These are phyloP conservation scores for Alces alces DNA, from an alignment of 2,113 vertebrate genomes.

Conservation along the genomic window DNA sequence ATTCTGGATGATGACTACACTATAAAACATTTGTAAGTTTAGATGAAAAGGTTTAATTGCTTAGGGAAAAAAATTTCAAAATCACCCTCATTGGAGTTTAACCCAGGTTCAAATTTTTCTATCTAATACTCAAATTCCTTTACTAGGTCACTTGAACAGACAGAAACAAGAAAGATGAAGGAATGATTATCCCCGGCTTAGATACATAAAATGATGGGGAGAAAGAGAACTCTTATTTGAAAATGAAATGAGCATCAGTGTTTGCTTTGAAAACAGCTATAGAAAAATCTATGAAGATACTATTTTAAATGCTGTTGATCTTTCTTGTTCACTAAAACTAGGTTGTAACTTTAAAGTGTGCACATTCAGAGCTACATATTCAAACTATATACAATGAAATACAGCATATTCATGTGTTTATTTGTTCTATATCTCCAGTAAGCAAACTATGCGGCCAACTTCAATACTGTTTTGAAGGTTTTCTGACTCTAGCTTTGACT, in stretches of 20 bases:
- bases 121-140: neutral
- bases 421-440: neutral
- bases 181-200: neutral
- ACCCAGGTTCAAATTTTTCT: neutral
- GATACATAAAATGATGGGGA: neutral
- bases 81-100: neutral
- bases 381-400: neutral
- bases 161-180: neutral
- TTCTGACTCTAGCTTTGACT: neutral
- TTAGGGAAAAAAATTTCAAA: neutral
- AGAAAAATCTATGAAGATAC: neutral
- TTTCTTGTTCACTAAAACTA: neutral
- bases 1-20: neutral
- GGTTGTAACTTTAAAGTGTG: neutral
- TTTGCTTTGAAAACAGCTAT: neutral
- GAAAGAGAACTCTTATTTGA: neutral
- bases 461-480: neutral
- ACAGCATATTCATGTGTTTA: neutral
- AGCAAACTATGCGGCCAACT: neutral
- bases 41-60: neutral
- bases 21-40: neutral
- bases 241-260: neutral
- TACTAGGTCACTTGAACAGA: neutral
- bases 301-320: neutral
- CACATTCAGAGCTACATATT: neutral